Base-by-base conservation (phyloP, 1,140 invertebrate genomes). In the Drosophila sucinea region DNA sequence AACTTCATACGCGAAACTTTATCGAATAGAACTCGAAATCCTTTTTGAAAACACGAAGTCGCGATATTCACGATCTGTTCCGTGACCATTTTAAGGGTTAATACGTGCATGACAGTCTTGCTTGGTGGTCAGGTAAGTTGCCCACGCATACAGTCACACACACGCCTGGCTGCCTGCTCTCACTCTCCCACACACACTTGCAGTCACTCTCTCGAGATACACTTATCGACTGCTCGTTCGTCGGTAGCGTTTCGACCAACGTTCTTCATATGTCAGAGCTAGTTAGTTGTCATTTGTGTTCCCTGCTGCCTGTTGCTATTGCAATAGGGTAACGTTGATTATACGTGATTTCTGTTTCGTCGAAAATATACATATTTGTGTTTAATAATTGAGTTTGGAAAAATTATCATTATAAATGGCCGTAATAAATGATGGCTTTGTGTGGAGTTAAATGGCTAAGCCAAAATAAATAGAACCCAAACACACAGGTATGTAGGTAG, bases 231-330 rank as follows among this genome's bases (percentile, higher is more conserved):
- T 38, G 44, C 64, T 40, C 69, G 47, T 64, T 66, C 35, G n/a
- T 17, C 32, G 55, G 38, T 56, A 32, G 51, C 11, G 70, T 85
- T 85, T 86, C 73, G 82, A 87, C 82, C 83, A 85, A 72, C 62
- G 64, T 73, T 79, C 56, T 56, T 60, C 40, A 57, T 60, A 27
- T 72, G 41, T 71, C 64, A 75, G 23, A 61, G 79, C 76, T 71
- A 87, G 79, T 76, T 70, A 67, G 70, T 82, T 65, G 73, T 57
- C 74, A 75, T 85, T 61, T 64, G 76, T 33, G 54, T 51, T 51
- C 23, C 5, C 44, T 51, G 44, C 44, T 51, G 74, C 71, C 81
- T 76, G 82, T 87, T 79, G 82, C 74, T 33, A 60, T 62, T 70
- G 65, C 57, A 60, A 3, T 51, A 51, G 44, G 44, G 29, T 40